phyloP scores from a whole-genome alignment of 2,797 vertebrate species.

The Pelodytes ibericus region DNA sequence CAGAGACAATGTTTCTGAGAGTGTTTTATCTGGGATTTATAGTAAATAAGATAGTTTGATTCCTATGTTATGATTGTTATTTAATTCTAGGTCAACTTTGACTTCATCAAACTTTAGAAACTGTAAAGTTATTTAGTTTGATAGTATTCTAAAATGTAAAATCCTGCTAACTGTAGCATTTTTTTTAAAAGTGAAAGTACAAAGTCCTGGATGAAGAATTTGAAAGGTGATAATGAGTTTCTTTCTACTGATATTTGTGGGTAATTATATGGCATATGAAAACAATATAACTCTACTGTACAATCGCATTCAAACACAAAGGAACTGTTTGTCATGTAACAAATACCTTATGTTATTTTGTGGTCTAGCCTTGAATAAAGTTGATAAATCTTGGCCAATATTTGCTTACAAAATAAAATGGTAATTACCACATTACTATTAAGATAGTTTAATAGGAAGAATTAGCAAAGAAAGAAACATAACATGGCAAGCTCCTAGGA shows the following conservation, averaged over 20 bases:
- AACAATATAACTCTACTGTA: slow-evolving; percentile 46
- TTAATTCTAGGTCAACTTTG: no score
- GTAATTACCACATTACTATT: not conserved
- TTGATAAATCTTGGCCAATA: not conserved
- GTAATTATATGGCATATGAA: slow-evolving; percentile 47
- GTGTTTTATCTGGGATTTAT: no score
- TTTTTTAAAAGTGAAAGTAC: not conserved
- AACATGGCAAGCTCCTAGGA: no score
- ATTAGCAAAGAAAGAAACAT: not conserved
- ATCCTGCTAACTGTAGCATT: not conserved
- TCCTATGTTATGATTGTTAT: no score
- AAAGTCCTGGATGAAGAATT: not conserved
- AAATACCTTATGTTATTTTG: not conserved
- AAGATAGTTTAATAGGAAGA: no score
- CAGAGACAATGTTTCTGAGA: no score
- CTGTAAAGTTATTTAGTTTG: not conserved
- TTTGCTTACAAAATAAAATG: not conserved
- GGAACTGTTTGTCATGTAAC: not conserved
- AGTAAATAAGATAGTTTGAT: no score
- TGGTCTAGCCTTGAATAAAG: not conserved
- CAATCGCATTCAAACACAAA: not conserved
- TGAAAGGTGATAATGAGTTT: not conserved
- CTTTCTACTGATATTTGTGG: not conserved
- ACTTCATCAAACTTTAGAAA: no score
- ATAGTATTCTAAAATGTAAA: not conserved